Conservation (phyloP, 2,113 vertebrate species). For the Nicator chloris region DNA sequence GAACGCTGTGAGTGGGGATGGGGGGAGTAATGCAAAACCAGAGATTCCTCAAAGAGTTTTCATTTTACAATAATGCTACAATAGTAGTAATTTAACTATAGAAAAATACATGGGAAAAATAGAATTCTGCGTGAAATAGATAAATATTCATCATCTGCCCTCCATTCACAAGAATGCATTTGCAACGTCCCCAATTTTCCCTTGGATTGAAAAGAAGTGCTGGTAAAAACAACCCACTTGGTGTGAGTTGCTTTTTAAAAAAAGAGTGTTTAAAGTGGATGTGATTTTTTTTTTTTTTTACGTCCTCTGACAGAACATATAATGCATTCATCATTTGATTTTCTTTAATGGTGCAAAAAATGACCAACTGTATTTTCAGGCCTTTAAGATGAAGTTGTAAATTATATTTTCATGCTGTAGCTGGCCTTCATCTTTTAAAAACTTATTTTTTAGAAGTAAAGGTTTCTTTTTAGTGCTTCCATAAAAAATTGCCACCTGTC, state of each 20-base stretch:
- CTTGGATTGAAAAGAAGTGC: slow-evolving; percentile 36
- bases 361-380: slow-evolving; percentile 47
- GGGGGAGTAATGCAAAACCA: background rate
- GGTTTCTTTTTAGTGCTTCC: slow-evolving; percentile 51
- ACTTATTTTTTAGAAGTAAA: slow-evolving; percentile 55
- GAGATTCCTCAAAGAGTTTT: background rate
- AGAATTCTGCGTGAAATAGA: slow-evolving; percentile 45
- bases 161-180: slow-evolving; percentile 53
- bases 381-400: slow-evolving; percentile 62
- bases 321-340: slow-evolving; percentile 51
- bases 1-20: background rate
- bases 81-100: slow-evolving; percentile 27
- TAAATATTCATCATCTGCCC: slow-evolving; percentile 45
- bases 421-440: slow-evolving; percentile 58
- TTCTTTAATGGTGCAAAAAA: slow-evolving; percentile 57
- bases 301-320: slow-evolving; percentile 24
- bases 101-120: slow-evolving; percentile 35
- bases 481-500: slow-evolving; percentile 64
- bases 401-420: slow-evolving; percentile 59
- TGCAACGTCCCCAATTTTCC: slow-evolving; percentile 1
- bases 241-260: background rate
- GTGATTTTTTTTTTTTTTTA: background rate
- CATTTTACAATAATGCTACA: slow-evolving; percentile 7
- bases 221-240: slow-evolving; percentile 22
- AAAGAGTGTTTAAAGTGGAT: slow-evolving; percentile 34